Conservation (phyloP, 2,113 vertebrate species). For the Phasianus colchicus region DNA sequence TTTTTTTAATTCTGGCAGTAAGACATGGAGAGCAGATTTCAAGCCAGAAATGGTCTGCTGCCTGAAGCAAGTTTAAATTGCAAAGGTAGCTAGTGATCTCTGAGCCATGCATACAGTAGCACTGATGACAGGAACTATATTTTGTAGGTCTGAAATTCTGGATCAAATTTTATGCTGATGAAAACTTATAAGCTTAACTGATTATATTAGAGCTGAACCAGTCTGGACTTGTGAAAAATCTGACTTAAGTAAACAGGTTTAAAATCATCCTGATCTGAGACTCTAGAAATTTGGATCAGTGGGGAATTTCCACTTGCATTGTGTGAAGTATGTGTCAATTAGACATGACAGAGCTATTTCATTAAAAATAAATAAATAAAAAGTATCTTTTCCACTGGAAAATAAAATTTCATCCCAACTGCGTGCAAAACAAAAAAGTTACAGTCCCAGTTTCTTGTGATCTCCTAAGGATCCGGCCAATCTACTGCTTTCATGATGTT, state of each 20-base stretch:
- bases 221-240: neutral
- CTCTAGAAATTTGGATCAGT: neutral
- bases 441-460: slow-evolving; percentile 54
- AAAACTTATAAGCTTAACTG: neutral
- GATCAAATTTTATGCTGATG: neutral
- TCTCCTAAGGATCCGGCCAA: slow-evolving; percentile 28
- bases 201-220: neutral
- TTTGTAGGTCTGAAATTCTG: neutral
- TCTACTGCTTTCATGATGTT: slow-evolving; percentile 23
- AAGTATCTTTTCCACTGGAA: slow-evolving; percentile 6
- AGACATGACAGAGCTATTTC: neutral
- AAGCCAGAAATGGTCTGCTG: neutral
- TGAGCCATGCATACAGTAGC: neutral
- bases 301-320: neutral
- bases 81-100: neutral
- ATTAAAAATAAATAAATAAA: slow-evolving; percentile 26
- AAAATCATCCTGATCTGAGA: neutral
- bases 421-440: neutral
- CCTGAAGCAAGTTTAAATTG: neutral
- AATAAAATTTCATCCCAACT: neutral
- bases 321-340: neutral
- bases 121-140: neutral
- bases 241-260: neutral
- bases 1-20: neutral
- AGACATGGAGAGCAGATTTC: neutral